A percentile compares a stretch with the other conserved stretches of the same genome.
phyloP scores from a whole-genome alignment of 2,797 vertebrate species.

The Pagetopsis macropterus region DNA sequence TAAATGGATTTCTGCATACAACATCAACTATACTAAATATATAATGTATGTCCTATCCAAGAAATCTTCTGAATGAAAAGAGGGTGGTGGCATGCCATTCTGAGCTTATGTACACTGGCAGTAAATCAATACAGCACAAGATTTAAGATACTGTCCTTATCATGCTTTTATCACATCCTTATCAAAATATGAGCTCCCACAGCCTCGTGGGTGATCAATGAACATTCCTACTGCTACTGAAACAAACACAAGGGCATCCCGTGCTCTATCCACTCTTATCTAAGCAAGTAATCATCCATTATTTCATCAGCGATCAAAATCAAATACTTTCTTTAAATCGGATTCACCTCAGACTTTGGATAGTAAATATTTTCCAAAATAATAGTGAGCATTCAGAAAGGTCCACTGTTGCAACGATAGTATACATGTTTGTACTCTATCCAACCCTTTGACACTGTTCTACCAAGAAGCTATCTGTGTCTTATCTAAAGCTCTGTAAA shows the following conservation, averaged over 20 bases:
- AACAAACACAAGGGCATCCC: conserved; percentile 74
- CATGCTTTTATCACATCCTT: conserved; percentile 73
- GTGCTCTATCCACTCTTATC: conserved; percentile 53
- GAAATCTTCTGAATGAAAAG: conserved; percentile 46
- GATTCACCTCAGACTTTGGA: conserved; percentile 10
- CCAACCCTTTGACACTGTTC: conserved; percentile 40
- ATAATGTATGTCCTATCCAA: conserved; percentile 14
- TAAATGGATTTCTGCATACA: neutral
- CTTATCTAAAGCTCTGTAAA: conserved; percentile 69
- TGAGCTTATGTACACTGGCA: conserved; percentile 35
- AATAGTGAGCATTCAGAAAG: neutral
- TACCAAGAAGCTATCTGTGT: conserved; percentile 30
- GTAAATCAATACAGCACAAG: conserved; percentile 76
- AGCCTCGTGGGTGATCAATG: conserved; percentile 67
- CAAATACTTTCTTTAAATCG: conserved; percentile 36
- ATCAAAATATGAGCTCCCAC: conserved; percentile 76
- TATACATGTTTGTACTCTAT: conserved; percentile 19
- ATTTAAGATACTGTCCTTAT: conserved; percentile 80
- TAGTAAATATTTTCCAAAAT: neutral
- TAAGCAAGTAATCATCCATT: conserved; percentile 65
- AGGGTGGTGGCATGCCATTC: conserved; percentile 40
- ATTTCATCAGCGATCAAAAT: conserved; percentile 57
- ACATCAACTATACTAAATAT: neutral
- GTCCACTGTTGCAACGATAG: neutral
- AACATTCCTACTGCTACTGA: conserved; percentile 76